Base-by-base conservation (phyloP, 2,113 vertebrate genomes). In the Seriola dumerili region DNA sequence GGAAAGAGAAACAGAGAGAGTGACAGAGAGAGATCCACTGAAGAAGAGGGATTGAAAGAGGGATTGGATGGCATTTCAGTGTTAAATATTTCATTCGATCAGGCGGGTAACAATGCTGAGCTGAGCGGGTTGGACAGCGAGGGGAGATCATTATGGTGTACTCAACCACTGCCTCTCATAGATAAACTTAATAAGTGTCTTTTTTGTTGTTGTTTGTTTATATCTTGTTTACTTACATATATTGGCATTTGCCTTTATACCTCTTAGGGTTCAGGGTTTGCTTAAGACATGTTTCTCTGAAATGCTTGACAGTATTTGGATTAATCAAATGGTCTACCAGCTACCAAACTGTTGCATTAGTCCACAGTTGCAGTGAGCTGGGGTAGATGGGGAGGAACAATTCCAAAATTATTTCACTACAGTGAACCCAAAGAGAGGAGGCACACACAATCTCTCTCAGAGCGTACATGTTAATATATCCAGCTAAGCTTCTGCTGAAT, bases 41-140 rank as follows among this genome's bases (percentile, higher is more conserved):
- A 74, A 66, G 85, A 72, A 54, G 75, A 85, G 74, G 59, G 72
- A 80, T 76, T 16, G 55, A 66, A 54, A 77, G 76, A 70, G 71
- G 64, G 76, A 65, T 79, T 86, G 89, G 87, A 76, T 82, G 79
- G 80, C 92, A 74, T 90, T 92, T 91, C 83, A 83, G 42, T 84
- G 83, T 84, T 93, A 81, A 93, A 94, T 94, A 93, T 93, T 93
- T 93, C 8, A 94, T 90, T 63, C 9, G 21, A 71, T 84, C 80
- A 83, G 85, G 72, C 78, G 72, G 82, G 82, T 74, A 82, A 91
- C 89, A 90, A 88, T 83, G 66, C 76, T 81, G 70, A 85, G 65
- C 72, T 73, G 59, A 78, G 62, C 76, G 58, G 67, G 80, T 77
- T 74, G 69, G 59, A 71, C 65, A 70, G 85, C 71, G 81, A 76